Conservation (phyloP, 2,888 invertebrate species). For the Drosophila pseudotakahashii region DNA sequence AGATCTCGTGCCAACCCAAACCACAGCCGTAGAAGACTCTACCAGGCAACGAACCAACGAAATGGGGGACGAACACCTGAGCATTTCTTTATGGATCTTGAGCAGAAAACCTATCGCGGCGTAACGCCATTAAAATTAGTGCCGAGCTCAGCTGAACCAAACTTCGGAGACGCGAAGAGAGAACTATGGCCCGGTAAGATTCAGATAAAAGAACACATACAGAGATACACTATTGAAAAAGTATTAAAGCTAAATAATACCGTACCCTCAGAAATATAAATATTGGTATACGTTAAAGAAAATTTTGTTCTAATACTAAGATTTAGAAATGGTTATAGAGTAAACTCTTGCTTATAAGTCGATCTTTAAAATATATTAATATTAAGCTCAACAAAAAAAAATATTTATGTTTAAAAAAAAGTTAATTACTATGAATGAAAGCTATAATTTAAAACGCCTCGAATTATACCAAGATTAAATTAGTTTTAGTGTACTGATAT, state of each 20-base stretch:
- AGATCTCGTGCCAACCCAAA: slow-evolving; percentile 71
- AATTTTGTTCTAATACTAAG: no score
- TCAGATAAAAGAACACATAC: slow-evolving; percentile 46
- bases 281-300: no score
- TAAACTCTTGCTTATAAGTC: no score
- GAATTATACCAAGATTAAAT: background rate
- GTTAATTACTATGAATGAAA: no score
- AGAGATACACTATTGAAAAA: slow-evolving; percentile 12
- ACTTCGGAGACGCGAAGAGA: no score
- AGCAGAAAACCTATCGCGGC: slow-evolving; percentile 78
- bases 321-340: no score
- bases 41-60: slow-evolving; percentile 28
- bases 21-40: slow-evolving; percentile 61
- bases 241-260: no score
- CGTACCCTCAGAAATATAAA: no score
- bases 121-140: slow-evolving; percentile 81
- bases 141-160: slow-evolving; percentile 52
- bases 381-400: no score
- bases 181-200: slow-evolving; percentile 18
- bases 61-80: slow-evolving; percentile 62
- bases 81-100: slow-evolving; percentile 79
- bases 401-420: no score
- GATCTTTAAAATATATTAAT: no score
- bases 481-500: slow-evolving; percentile 45
- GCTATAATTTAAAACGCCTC: background rate